Conservation (phyloP, 2,888 invertebrate genomes). For the Tetanocera ferruginea region DNA sequence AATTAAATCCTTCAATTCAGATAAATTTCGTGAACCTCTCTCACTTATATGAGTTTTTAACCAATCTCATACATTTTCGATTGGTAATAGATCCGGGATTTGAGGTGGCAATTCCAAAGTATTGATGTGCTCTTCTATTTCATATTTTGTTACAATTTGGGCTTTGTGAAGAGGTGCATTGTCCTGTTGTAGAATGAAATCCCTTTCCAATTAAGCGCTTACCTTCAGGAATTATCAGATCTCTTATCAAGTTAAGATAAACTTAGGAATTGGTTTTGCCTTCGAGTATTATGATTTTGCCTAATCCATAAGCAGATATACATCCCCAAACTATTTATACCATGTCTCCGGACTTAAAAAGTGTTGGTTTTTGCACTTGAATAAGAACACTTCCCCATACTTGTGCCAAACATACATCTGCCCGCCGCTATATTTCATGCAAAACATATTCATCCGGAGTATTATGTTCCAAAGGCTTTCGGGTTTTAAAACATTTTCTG, state of each 20-base stretch:
- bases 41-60: conserved; percentile 1
- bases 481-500: too few species aligned
- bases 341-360: conserved; percentile 3
- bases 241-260: too few species aligned
- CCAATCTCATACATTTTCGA: conserved; percentile 18
- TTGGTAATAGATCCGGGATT: conserved; percentile 31
- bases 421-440: conserved; percentile 12
- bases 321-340: conserved; percentile 18
- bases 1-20: too few species aligned
- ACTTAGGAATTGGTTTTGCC: too few species aligned
- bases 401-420: not conserved
- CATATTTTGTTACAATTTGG: not conserved
- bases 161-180: too few species aligned
- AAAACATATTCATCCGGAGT: conserved; percentile 1
- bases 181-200: not conserved
- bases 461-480: too few species aligned
- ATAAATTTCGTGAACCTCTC: too few species aligned
- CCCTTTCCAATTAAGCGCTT: conserved; percentile 16
- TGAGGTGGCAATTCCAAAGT: conserved; percentile 22
- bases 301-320: conserved; percentile 25
- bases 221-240: too few species aligned
- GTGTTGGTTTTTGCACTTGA: not conserved
- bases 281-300: conserved; percentile 27
- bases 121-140: conserved; percentile 10
- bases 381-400: too few species aligned